Conservation (phyloP, 2,797 vertebrate genomes). For the Pangasius mekongensis region DNA sequence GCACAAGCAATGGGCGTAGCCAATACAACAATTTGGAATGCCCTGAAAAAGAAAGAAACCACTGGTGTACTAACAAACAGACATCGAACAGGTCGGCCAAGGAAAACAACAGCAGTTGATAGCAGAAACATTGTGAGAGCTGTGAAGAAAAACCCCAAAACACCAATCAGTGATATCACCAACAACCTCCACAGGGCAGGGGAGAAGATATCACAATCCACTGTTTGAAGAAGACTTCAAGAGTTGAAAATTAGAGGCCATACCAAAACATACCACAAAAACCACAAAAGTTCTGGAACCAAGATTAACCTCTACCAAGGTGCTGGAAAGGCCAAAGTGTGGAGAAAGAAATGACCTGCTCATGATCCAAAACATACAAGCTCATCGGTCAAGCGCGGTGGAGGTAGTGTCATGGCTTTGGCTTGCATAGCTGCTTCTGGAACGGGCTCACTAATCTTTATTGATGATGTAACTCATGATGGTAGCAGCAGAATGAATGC, state of each 20-base stretch:
- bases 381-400: background rate
- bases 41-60: background rate
- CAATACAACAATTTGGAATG: background rate
- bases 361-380: background rate
- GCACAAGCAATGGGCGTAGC: background rate
- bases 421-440: background rate
- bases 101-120: background rate
- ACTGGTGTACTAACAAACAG: background rate
- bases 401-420: background rate
- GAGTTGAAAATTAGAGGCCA: background rate
- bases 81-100: background rate
- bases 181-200: background rate
- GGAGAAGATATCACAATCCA: background rate
- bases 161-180: background rate
- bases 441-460: background rate
- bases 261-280: background rate
- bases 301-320: background rate
- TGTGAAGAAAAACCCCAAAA: background rate
- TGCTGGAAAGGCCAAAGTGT: background rate
- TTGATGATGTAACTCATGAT: background rate
- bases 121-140: background rate
- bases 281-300: background rate
- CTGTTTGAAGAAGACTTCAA: background rate
- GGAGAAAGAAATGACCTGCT: background rate
- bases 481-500: background rate